Evolutionary conservation across 2,888 invertebrate genomes (phyloP).

Genomic region (Magallana nippona): DNA sequence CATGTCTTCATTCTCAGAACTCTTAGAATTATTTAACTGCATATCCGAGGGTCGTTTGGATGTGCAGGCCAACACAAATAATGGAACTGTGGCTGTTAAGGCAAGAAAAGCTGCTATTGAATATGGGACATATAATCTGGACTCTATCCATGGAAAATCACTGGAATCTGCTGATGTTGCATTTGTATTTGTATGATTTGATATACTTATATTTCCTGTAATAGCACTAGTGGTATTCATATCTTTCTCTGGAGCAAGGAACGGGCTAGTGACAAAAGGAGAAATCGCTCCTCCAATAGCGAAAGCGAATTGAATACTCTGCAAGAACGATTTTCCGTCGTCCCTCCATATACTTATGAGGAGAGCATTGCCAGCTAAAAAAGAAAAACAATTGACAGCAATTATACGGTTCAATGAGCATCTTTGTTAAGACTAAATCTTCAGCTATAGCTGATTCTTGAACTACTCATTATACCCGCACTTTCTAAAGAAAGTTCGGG

Average conservation of each 20-base stretch:
- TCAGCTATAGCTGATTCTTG: no score
- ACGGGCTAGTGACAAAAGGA: conserved; percentile 58
- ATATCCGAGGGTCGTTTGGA: background rate
- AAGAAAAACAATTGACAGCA: no score
- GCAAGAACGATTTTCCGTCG: conserved; percentile 58
- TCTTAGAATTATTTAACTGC: background rate
- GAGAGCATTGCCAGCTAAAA: conserved; percentile 70
- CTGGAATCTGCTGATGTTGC: background rate
- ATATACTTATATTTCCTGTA: background rate
- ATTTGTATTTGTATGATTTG: background rate
- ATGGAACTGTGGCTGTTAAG: background rate
- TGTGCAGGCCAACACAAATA: background rate
- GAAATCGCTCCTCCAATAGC: conserved; percentile 59
- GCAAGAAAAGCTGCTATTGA: conserved; percentile 10
- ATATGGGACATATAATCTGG: conserved; percentile 8
- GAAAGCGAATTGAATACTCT: conserved; percentile 57
- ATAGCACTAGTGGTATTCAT: background rate
- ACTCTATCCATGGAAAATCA: background rate
- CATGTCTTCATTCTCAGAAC: background rate
- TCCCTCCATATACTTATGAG: conserved; percentile 51
- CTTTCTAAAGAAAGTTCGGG: no score
- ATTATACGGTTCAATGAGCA: no score
- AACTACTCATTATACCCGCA: no score
- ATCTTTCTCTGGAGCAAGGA: conserved; percentile 43
- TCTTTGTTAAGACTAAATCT: no score